Base-by-base conservation (phyloP, 1,140 invertebrate species). In the Holotrichia oblita region DNA sequence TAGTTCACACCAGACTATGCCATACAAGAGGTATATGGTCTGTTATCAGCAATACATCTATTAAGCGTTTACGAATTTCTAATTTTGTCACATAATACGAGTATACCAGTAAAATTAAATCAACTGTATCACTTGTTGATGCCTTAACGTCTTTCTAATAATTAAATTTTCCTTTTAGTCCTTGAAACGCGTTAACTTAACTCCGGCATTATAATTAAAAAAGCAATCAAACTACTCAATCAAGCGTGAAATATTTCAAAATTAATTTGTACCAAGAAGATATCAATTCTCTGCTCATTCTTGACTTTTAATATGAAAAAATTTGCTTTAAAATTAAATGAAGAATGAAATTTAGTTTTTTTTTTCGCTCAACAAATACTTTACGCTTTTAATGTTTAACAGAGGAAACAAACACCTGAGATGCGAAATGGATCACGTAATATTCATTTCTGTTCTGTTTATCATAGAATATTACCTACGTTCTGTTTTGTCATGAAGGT, bases 191-290 rank as follows among this genome's bases (percentile, higher is more conserved):
- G 27, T 69, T 55, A 55, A 55, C 4, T 55, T 55, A 55, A n/a
- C 48, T 55, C 48, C 14, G 17, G n/a, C 22, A 22, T 27, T 10
- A 27, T 69, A 69, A 69, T 69, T 69, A 34, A 69, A 69, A 48
- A 69, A 34, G 22, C 22, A 69, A 69, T 69, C 61, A 69, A 69
- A 55, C 48, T n/a, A 17, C n/a, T n/a, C 48, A 55, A 55, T 55
- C 14, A 55, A 17, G 48, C 48, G 6, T 55, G 48, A 55, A 55
- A 55, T 55, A 55, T 55, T 55, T 17, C 48, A 55, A 55, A 55
- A 55, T 55, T 55, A 55, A 55, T 55, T 55, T 55, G 6, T 17
- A 55, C 6, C 48, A 7, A 6, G 17, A 55, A 17, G 12, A 6
- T 2, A 55, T 55, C 2, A 55, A 55, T 55, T 55, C 17, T 1